Evolutionary conservation across 2,113 vertebrate species (phyloP), one percentile per base, ranked within the genome.

Genomic region (Gallinago paraguaiae): DNA sequence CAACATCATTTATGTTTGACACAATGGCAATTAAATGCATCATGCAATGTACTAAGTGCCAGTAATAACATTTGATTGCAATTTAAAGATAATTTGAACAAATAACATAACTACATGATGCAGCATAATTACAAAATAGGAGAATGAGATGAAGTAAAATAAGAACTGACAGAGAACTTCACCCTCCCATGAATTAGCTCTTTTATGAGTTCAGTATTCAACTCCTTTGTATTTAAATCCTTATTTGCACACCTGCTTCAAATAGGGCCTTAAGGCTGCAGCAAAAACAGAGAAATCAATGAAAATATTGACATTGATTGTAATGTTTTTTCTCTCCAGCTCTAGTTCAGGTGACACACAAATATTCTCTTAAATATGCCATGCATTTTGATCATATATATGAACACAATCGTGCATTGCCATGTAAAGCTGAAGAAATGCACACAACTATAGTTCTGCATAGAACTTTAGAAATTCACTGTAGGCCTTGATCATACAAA

Each of bases 21-120:
- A 63, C 75, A 96, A 91, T 89, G 80, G 69, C 87, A 97, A 95
- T 96, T 97, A 97, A 92, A 91, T 78, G 86, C 59, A 95, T 97
- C 72, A 89, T 76, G 81, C 89, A 97, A 82, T 30, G 28, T 86
- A 63, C 14, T 91, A 70, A 91, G 31, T 91, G 56, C 10, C 77
- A 78, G 25, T 57, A 95, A 70, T 72, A 94, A 88, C 84, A 86
- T 92, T 86, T 95, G 37, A 91, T 75, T 90, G 81, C 54, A 95
- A 48, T 93, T 94, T 78, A 93, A 95, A 53, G 19, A 16, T 75
- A 97, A 93, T 97, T 97, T 95, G 95, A 91, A 96, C 60, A 96
- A 95, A 93, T 65, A 80, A 5, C 30, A 11, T 82, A 88, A 93
- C 59, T 82, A 77, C 54, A 74, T 41, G 54, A 81, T 54, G 41